A percentile compares a stretch with the other conserved stretches of the same genome.
phyloP scores from a whole-genome alignment of 1,140 invertebrate genomes.

The Drosophila azteca region DNA sequence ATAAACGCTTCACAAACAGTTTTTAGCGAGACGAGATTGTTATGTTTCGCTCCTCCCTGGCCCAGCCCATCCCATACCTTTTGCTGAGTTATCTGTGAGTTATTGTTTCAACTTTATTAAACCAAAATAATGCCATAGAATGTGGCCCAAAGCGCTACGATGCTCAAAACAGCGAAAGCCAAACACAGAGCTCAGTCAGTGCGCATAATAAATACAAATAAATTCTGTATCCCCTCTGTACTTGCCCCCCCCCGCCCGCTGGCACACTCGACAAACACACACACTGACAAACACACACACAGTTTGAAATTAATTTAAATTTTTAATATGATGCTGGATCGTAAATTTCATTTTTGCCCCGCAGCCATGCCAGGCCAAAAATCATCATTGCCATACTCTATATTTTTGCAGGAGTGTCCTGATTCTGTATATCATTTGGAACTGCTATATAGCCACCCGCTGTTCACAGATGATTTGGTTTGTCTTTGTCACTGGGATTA shows the following conservation, averaged over 20 bases:
- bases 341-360: constrained; percentile 55
- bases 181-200: constrained; percentile 18
- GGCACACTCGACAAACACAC: background rate
- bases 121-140: constrained; percentile 30
- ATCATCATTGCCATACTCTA: constrained; percentile 28
- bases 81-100: constrained; percentile 59
- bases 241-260: background rate
- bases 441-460: no score
- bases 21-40: constrained; percentile 49
- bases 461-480: constrained; percentile 19
- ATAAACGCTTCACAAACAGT: constrained; percentile 80
- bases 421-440: background rate
- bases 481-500: constrained; percentile 33
- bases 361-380: constrained; percentile 12
- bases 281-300: constrained; percentile 26
- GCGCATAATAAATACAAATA: constrained; percentile 59
- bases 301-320: constrained; percentile 77
- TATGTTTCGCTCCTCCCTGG: constrained; percentile 14
- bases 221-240: constrained; percentile 22
- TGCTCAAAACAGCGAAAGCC: constrained; percentile 52
- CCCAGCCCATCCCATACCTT: background rate
- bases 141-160: constrained; percentile 37
- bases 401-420: background rate
- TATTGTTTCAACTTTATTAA: constrained; percentile 81
- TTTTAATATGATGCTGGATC: constrained; percentile 65